Evolutionary conservation across 2,888 invertebrate genomes (phyloP).

Genomic region (Acleris literana): DNA sequence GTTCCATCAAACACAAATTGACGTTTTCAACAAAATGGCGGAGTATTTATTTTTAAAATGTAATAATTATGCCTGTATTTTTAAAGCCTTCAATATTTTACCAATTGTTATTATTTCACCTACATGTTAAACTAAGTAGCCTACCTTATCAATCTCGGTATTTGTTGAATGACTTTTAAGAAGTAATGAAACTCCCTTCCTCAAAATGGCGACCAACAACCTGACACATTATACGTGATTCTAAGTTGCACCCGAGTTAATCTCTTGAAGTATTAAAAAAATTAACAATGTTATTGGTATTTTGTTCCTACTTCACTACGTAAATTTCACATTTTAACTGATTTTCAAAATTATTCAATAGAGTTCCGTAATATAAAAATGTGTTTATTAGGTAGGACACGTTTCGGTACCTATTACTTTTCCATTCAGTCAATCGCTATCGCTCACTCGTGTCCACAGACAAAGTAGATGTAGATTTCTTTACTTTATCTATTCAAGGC

Average conservation of each 20-base stretch:
- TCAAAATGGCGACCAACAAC: constrained; percentile 29
- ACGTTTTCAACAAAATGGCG: constrained; percentile 2
- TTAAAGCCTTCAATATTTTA: background rate
- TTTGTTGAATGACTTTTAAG: constrained; percentile 4
- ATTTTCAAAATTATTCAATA: constrained; percentile 7
- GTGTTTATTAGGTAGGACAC: background rate
- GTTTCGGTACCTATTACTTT: background rate
- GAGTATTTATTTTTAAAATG: background rate
- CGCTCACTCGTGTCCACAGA: background rate
- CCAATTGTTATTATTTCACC: background rate
- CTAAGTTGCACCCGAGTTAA: constrained; percentile 14
- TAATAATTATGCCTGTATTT: background rate
- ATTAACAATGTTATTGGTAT: background rate
- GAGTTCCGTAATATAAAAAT: background rate
- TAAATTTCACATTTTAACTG: background rate
- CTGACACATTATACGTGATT: constrained; percentile 2
- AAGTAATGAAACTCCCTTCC: constrained; percentile 1
- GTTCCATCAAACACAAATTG: background rate
- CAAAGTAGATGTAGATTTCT: background rate
- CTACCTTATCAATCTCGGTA: background rate
- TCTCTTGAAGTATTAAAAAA: constrained; percentile 11
- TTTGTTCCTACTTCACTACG: constrained; percentile 1
- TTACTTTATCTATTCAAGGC: background rate
- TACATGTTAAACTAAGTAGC: background rate
- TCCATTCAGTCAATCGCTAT: background rate